Evolutionary conservation across 2,888 invertebrate species (phyloP).

Genomic region (Apamea monoglypha): DNA sequence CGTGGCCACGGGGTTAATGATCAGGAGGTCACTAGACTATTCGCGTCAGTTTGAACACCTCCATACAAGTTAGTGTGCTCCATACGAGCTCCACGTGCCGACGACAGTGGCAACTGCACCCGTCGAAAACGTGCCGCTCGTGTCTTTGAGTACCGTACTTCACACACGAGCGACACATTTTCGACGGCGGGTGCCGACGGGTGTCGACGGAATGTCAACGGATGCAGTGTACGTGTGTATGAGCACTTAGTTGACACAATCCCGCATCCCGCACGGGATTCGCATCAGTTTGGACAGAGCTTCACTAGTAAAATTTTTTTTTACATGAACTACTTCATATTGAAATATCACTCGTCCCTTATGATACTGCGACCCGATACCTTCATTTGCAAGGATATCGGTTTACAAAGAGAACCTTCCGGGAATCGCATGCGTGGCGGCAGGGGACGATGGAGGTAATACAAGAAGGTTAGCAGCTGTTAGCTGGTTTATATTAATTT

Average conservation of each 20-base stretch:
- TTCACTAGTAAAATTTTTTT: constrained; percentile 1
- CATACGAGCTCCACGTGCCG: too few species aligned
- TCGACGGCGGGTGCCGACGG: too few species aligned
- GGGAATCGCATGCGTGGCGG: constrained; percentile 29
- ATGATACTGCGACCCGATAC: constrained; percentile 32
- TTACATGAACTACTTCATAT: neutral
- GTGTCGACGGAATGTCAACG: too few species aligned
- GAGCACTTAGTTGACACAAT: too few species aligned
- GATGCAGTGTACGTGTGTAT: too few species aligned
- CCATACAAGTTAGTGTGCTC: neutral
- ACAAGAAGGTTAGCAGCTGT: neutral
- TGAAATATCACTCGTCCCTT: constrained; percentile 38
- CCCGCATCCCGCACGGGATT: too few species aligned
- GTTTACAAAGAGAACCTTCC: constrained; percentile 13
- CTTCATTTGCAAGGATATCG: constrained; percentile 49
- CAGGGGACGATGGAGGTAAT: neutral
- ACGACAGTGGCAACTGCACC: too few species aligned
- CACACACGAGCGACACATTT: too few species aligned
- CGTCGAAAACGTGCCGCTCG: too few species aligned
- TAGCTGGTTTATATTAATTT: neutral
- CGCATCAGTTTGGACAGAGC: neutral
- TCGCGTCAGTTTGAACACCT: neutral
- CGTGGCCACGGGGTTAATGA: neutral
- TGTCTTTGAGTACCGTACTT: too few species aligned
- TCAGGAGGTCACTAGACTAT: neutral